Evolutionary conservation across 2,888 invertebrate genomes (phyloP).

Genomic region (Megastigmus dorsalis): DNA sequence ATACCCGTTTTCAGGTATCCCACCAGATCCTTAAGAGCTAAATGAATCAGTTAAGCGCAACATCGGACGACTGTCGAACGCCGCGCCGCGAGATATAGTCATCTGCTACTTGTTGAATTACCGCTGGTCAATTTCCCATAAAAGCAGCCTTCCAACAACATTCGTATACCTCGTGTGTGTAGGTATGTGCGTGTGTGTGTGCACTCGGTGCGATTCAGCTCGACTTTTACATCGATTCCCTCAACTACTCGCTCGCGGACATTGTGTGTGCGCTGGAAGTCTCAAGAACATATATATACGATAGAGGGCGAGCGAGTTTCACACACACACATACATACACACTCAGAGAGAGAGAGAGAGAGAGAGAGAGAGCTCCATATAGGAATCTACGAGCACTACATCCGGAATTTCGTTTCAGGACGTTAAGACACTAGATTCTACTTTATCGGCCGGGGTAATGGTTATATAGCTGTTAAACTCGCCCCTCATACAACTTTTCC

Average conservation of each 20-base stretch:
- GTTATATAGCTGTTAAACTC: slow-evolving; percentile 73
- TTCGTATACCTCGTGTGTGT: too few relatives aligned
- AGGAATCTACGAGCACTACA: slow-evolving; percentile 70
- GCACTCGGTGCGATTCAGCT: background rate
- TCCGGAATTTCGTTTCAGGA: slow-evolving; percentile 72
- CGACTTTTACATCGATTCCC: slow-evolving; percentile 33
- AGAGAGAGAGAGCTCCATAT: slow-evolving; percentile 70
- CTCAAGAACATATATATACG: too few relatives aligned
- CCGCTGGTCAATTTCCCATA: slow-evolving; percentile 35
- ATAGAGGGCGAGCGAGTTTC: slow-evolving; percentile 57
- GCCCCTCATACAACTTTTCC: slow-evolving; percentile 77
- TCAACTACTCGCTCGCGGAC: background rate
- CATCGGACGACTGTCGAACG: too few relatives aligned
- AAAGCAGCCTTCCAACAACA: too few relatives aligned
- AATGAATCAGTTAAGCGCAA: background rate
- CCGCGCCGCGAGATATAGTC: background rate
- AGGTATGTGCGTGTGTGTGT: too few relatives aligned
- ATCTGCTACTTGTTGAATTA: slow-evolving; percentile 15
- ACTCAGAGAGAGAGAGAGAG: too few relatives aligned
- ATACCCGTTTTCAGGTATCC: background rate
- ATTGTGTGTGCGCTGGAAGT: background rate
- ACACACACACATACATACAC: too few relatives aligned
- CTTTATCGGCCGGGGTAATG: slow-evolving; percentile 71
- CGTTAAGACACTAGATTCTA: slow-evolving; percentile 73
- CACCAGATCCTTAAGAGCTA: background rate